Evolutionary conservation across 2,113 vertebrate genomes (phyloP).

Genomic region (Heliornis fulica): DNA sequence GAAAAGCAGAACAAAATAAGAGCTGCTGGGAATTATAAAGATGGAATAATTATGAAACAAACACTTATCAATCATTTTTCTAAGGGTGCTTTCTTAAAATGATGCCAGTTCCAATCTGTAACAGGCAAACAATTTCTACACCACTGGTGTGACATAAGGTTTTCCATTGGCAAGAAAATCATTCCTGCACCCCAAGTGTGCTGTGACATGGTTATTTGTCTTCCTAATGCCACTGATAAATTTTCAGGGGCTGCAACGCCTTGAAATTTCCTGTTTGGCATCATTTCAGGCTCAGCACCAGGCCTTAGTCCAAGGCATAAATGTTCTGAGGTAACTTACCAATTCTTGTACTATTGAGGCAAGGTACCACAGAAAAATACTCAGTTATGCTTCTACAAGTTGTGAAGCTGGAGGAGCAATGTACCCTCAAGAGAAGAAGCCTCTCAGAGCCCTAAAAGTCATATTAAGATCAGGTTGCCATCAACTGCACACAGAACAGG

Average conservation of each 20-base stretch:
- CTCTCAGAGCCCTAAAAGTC: background rate
- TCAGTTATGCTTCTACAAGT: background rate
- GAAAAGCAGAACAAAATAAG: background rate
- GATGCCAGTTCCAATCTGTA: background rate
- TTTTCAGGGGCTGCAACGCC: background rate
- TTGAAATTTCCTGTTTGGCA: background rate
- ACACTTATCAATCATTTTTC: background rate
- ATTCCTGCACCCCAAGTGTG: background rate
- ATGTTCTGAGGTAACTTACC: background rate
- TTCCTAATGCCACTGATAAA: background rate
- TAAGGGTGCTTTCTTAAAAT: background rate
- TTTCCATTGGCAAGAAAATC: background rate
- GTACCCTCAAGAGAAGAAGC: background rate
- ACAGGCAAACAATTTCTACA: background rate
- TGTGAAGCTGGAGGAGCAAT: background rate
- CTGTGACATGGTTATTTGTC: background rate
- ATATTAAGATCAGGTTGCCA: rapidly evolving
- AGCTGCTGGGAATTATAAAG: background rate
- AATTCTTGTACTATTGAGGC: background rate
- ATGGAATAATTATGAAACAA: background rate
- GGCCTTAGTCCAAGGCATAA: background rate
- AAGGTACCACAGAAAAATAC: background rate
- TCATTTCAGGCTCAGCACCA: background rate
- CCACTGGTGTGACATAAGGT: background rate
- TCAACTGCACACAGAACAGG: background rate